Evolutionary conservation across 2,888 invertebrate species (phyloP).

Genomic region (Cartodere bifasciata): DNA sequence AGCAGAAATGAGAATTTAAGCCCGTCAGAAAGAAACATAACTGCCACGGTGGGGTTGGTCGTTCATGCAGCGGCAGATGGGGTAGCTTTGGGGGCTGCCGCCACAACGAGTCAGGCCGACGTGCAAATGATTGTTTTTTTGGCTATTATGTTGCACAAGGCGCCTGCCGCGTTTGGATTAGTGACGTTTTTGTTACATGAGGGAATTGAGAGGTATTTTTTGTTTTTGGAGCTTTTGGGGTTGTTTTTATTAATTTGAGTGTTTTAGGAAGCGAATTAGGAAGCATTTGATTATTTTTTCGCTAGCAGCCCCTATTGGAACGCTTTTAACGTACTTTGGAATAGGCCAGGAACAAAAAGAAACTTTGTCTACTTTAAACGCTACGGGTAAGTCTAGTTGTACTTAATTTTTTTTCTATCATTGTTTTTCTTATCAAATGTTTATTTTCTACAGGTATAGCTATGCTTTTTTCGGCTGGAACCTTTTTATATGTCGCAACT

Average conservation of each 20-base stretch:
- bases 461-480: slow-evolving; percentile 98
- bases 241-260: background rate
- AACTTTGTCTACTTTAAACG: slow-evolving; percentile 75
- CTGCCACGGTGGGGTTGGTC: slow-evolving; percentile 92
- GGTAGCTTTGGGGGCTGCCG: slow-evolving; percentile 94
- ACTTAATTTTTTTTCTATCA: background rate
- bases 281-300: slow-evolving; percentile 88
- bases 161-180: slow-evolving; percentile 96
- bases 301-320: slow-evolving; percentile 78
- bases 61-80: slow-evolving; percentile 99
- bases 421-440: slow-evolving; percentile 5
- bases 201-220: slow-evolving; percentile 64
- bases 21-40: slow-evolving; percentile 61
- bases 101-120: slow-evolving; percentile 89
- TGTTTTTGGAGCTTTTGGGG: background rate
- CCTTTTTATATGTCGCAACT: slow-evolving; percentile 96
- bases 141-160: slow-evolving; percentile 99
- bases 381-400: slow-evolving; percentile 52
- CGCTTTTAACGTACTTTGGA: slow-evolving; percentile 84
- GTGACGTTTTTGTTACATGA: slow-evolving; percentile 96
- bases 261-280: slow-evolving; percentile 56
- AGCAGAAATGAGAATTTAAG: slow-evolving; percentile 45
- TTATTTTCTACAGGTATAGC: slow-evolving; percentile 53
- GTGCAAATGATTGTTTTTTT: slow-evolving; percentile 96
- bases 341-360: slow-evolving; percentile 91